Base-by-base conservation (phyloP, 2,888 invertebrate species). In the Temnothorax unifasciatus region DNA sequence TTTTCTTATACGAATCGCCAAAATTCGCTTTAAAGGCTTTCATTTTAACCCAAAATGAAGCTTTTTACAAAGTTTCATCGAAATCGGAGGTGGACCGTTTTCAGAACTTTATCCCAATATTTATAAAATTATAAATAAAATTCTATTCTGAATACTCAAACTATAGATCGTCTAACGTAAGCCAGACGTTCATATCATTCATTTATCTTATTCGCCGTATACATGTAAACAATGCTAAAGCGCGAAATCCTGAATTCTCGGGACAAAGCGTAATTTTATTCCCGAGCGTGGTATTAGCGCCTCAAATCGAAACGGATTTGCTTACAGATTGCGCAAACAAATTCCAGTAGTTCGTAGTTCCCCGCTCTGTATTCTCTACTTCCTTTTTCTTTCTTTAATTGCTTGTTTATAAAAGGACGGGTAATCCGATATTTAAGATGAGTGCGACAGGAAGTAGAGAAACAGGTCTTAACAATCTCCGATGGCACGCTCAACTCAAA, bases 281-380 rank as follows among this genome's bases (percentile, higher is more conserved):
- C 64, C 59, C 47, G 66, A 83, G 77, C 61, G 50, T 54, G 57
- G 59, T 90, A 89, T 93, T 92, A 92, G 91, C 91, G 89, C 90
- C 87, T 88, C 86, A 86, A 89, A 90, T 88, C 89, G 86, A 76
- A 88, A 82, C 73, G 68, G 73, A 84, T 85, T 81, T 84, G 83
- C 85, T 90, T 87, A 74, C 86, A 59, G 54, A 77, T 75, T 63
- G 57, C 57, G 34, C 66, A 76, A 84, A 77, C 74, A 63, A 81
- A 75, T 63, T 41, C 52, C 25, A 6, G 47, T 54, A 54, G 34
- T 77, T 86, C 50, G 34, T 61, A 59, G n/a, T 85, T 59, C 74
- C 11, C 11, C 9, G 59, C 3, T 59, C 74, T n/a, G 9, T 3
- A 84, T 73, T 61, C 61, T 13, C 5, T 6, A 38, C 0, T 50